These are phyloP conservation scores for Cotesia vestalis DNA, from an alignment of 1,140 invertebrate genomes.

Conservation along the genomic window DNA sequence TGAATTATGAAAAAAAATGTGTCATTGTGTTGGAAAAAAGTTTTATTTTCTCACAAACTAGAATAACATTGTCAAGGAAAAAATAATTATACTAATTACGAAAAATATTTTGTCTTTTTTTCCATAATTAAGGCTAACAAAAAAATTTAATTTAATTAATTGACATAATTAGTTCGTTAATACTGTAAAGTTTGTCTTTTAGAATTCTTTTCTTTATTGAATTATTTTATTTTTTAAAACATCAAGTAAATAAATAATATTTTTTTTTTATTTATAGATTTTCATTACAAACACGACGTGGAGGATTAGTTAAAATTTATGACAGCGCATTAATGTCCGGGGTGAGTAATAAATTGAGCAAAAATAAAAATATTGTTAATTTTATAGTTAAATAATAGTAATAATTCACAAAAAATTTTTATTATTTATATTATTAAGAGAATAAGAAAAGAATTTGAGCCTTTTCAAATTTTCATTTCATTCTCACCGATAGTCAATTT, in stretches of 20 bases:
- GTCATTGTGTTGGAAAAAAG: too few relatives aligned
- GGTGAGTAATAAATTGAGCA: slow-evolving; percentile 61
- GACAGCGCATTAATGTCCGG: slow-evolving; percentile 89
- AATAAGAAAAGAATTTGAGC: too few relatives aligned
- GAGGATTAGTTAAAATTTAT: slow-evolving; percentile 89
- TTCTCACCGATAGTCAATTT: too few relatives aligned
- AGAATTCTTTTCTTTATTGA: neutral
- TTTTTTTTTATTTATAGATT: slow-evolving; percentile 73
- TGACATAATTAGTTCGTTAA: too few relatives aligned
- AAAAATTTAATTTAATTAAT: neutral
- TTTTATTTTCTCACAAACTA: too few relatives aligned
- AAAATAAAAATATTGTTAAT: slow-evolving; percentile 3
- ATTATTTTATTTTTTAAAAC: neutral
- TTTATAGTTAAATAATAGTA: too few relatives aligned
- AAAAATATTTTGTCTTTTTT: too few relatives aligned
- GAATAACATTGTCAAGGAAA: neutral
- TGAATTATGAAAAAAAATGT: neutral
- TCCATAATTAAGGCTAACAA: too few relatives aligned
- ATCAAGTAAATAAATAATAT: neutral
- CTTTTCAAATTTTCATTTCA: too few relatives aligned
- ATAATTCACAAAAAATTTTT: too few relatives aligned
- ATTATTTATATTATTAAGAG: too few relatives aligned
- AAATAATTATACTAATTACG: neutral
- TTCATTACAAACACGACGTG: slow-evolving; percentile 83
- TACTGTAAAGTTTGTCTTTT: too few relatives aligned